Conservation (phyloP, 2,888 invertebrate genomes). For the Drosophila sordidapex region DNA sequence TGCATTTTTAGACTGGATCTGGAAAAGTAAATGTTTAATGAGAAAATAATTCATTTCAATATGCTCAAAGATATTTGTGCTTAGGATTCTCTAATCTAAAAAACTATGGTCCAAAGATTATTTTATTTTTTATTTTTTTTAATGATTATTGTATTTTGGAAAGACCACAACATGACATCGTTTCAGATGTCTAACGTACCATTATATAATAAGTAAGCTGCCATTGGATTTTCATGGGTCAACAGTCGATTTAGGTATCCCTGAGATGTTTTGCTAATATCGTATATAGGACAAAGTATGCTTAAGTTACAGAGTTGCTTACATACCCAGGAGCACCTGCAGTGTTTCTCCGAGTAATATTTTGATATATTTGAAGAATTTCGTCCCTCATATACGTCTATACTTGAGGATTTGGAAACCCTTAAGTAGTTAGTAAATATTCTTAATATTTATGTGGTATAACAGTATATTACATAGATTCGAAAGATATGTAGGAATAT, state of each 20-base stretch:
- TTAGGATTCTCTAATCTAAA: neutral
- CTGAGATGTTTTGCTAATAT: neutral
- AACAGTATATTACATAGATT: neutral
- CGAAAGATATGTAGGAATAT: neutral
- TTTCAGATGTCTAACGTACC: too few relatives aligned
- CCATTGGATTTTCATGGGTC: neutral
- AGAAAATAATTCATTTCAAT: neutral
- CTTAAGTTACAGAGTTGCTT: neutral
- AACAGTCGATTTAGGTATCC: neutral
- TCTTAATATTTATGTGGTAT: neutral
- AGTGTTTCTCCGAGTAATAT: neutral
- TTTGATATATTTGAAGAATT: neutral
- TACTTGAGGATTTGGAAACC: neutral
- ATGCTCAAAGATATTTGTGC: neutral
- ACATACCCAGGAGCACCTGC: neutral
- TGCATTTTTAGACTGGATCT: neutral
- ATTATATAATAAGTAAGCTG: neutral
- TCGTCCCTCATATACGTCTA: neutral
- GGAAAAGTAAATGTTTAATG: neutral
- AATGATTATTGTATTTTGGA: too few relatives aligned
- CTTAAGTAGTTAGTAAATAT: neutral
- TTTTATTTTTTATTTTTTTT: neutral
- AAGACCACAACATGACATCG: too few relatives aligned
- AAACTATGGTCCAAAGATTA: neutral
- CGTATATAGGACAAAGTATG: neutral